Conservation (phyloP, 2,113 vertebrate species). For the Burhinus bistriatus region DNA sequence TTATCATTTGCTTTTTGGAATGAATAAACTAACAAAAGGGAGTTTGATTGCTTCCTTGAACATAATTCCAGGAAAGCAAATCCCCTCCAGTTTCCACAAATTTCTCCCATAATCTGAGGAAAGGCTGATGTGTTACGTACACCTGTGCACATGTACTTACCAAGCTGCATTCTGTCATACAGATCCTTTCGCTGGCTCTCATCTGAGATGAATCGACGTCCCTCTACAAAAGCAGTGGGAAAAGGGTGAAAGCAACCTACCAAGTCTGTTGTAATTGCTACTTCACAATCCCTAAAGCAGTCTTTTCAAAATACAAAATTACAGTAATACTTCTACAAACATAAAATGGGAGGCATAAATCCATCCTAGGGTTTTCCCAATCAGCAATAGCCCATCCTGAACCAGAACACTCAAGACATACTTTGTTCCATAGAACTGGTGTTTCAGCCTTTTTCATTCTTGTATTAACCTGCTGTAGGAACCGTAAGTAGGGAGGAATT, state of each 20-base stretch:
- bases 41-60: not conserved
- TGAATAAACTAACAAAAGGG: not conserved
- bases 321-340: not conserved
- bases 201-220: slow-evolving; percentile 87
- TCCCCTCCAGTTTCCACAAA: not conserved
- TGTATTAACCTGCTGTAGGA: not conserved
- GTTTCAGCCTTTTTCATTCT: not conserved
- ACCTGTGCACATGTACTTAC: slow-evolving; percentile 60
- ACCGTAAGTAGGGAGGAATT: not conserved
- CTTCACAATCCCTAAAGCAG: not conserved
- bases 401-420: not conserved
- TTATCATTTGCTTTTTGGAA: not conserved
- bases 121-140: not conserved
- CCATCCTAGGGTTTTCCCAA: not conserved
- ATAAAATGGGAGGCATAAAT: not conserved
- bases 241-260: not conserved
- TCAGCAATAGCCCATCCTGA: not conserved
- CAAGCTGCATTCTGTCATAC: slow-evolving; percentile 79
- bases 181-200: slow-evolving; percentile 81
- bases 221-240: slow-evolving; percentile 75
- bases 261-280: not conserved
- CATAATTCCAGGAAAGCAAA: not conserved
- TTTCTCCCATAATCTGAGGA: not conserved
- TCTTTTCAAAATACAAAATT: not conserved
- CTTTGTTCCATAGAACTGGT: not conserved